A percentile compares a stretch with the other conserved stretches of the same genome.
Evolutionary conservation across 2,888 invertebrate species (phyloP).

Genomic region (Machimus atricapillus): DNA sequence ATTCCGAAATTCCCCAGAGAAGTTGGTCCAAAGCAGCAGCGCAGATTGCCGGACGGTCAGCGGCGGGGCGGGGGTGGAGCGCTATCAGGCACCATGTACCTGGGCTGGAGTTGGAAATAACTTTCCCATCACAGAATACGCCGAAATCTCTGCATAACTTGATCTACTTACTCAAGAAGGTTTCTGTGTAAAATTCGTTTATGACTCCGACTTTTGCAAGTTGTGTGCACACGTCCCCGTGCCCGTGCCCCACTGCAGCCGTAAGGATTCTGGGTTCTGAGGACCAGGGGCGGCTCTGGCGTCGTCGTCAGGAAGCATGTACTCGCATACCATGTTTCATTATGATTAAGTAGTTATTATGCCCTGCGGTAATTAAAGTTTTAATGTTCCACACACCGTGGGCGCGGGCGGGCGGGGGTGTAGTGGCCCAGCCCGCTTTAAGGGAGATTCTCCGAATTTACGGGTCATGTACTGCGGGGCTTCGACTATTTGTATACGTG

Average conservation of each 20-base stretch:
- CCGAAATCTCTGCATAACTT: slow-evolving; percentile 37
- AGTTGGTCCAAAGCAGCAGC: neutral
- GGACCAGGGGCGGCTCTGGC: neutral
- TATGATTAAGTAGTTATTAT: slow-evolving; percentile 46
- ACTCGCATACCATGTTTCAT: slow-evolving; percentile 37
- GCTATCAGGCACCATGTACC: neutral
- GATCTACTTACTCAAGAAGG: slow-evolving; percentile 20
- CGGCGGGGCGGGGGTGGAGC: neutral
- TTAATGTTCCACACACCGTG: slow-evolving; percentile 41
- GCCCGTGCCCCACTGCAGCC: neutral
- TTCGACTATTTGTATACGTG: slow-evolving; percentile 21
- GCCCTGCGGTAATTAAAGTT: slow-evolving; percentile 46
- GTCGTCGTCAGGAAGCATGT: slow-evolving; percentile 4
- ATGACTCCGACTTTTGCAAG: slow-evolving; percentile 29
- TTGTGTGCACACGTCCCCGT: neutral
- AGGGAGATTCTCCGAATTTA: neutral
- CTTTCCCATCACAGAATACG: slow-evolving; percentile 20
- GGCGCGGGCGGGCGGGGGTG: neutral
- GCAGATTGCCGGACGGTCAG: neutral
- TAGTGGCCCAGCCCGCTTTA: neutral
- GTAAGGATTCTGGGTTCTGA: neutral
- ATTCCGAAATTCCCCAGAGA: slow-evolving; percentile 11
- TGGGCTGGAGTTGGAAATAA: slow-evolving; percentile 16
- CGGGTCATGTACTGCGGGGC: neutral
- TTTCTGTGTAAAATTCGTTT: slow-evolving; percentile 25